Base-by-base conservation (phyloP, 2,888 invertebrate genomes). In the Resseliella maxima region DNA sequence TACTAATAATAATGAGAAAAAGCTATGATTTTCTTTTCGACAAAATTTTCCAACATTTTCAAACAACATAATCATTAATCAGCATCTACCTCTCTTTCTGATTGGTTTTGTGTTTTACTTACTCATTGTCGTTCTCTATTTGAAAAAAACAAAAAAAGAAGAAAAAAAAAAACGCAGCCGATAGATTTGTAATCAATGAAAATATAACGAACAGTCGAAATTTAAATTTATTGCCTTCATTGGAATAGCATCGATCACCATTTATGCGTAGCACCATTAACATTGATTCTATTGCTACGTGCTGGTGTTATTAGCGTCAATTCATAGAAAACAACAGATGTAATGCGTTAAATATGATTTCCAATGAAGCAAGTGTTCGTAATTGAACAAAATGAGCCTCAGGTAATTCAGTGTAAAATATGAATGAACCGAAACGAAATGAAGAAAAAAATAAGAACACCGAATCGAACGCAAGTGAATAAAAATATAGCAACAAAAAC, bases 241-340 rank as follows among this genome's bases (percentile, higher is more conserved):
- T 59, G 5, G 31, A 72, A 31, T 72, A 15, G 35, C 27, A 72
- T 72, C 31, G 72, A 72, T 72, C 72, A 72, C 15, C 72, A 72
- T 72, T 72, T 31, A 15, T 72, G 72, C 72, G 31, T 31, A 15
- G 31, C 35, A 31, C 15, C 41, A 72, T 8, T 31, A 1, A 10
- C 27, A 72, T n/a, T 31, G 10, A 3, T 12, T 8, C 2, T 21
- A 50, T 18, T 50, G 2, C 2, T 21, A 12, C 21, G 18, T 50
- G 15, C 50, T 50, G 15, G 2, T 18, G 2, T 21, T 2, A 50
- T 12, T 12, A 21, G 21, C 10, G 15, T 50, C 50, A 50, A 50
- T 18, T 18, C 5, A 50, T 18, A 50, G 10, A 50, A 10, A 50
- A 10, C 24, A 59, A 15, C 27, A 31, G 72, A 72, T 15, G 31